These are phyloP conservation scores for Acronicta psi DNA, from an alignment of 2,888 invertebrate genomes.

Conservation along the genomic window DNA sequence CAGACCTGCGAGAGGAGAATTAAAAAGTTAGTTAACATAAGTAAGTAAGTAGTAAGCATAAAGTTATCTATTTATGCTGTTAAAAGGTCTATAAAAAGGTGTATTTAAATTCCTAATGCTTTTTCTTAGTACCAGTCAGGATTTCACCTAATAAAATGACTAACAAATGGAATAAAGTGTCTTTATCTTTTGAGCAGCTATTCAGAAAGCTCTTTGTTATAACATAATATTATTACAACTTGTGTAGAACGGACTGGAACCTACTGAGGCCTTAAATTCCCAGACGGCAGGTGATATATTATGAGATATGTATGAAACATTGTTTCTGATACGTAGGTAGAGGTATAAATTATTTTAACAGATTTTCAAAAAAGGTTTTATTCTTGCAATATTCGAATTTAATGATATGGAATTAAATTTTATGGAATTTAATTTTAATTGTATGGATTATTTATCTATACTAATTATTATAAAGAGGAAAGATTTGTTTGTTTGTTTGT, in stretches of 20 bases:
- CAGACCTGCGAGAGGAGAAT: no score
- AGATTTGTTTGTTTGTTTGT: no score
- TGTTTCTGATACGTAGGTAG: conserved; percentile 27
- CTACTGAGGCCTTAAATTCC: conserved; percentile 10
- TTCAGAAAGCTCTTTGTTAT: background rate
- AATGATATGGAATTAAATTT: no score
- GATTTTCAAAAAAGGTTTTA: conserved; percentile 17
- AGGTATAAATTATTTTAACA: conserved; percentile 7
- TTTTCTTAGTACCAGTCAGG: background rate
- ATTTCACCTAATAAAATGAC: background rate
- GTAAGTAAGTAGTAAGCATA: no score
- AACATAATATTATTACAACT: background rate
- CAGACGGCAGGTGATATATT: conserved; percentile 26
- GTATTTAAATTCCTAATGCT: background rate
- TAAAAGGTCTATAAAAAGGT: background rate
- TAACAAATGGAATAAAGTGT: no score
- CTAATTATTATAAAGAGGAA: no score
- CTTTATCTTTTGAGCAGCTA: background rate
- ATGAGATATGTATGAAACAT: conserved; percentile 34
- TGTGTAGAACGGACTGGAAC: background rate
- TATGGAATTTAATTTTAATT: no score
- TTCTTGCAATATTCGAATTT: no score
- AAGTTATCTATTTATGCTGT: background rate
- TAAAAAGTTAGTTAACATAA: no score
- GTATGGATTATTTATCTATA: no score